Base-by-base conservation (phyloP, 2,113 vertebrate genomes). In the Marmota monax region DNA sequence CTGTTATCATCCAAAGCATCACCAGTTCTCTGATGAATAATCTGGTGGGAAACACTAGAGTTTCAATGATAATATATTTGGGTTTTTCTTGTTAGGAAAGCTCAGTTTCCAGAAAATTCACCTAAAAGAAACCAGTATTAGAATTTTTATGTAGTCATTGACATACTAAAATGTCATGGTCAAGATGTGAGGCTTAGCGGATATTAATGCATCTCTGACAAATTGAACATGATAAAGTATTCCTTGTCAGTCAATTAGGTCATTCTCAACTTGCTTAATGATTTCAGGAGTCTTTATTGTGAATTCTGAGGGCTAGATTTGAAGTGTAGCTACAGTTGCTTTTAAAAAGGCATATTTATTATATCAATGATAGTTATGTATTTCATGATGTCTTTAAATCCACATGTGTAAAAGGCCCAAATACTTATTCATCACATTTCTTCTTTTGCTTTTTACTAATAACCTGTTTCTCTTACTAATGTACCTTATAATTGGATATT, bases 101-200 rank as follows among this genome's bases (percentile, higher is more conserved):
- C 51, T 97, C 72, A 67, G 39, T 84, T 91, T 97, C 42, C 25
- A 83, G 78, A 91, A 93, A 96, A 88, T 17, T 80, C 45, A 92
- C 39, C 61, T 32, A 73, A 45, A 23, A 37, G 39, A 74, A 70
- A 39, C 32, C 37, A 91, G 42, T 93, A 72, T 67, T 84, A 93
- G 70, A 94, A 93, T 94, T 90, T 94, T 96, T 91, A 76, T 84
- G 32, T 73, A 67, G 82, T 79, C 88, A 93, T n/a, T 97, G 96
- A 96, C 84, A 89, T 77, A 82, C 51, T 56, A 77, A 96, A 95
- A 97, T 96, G 97, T 97, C 89, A 78, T 56, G 89, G 95, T 96
- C 97, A 97, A 97, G 93, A 97, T 97, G 94, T 92, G 91, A 93
- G 78, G 84, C 42, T 94, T 95, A 61, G 56, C 61, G 67, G 65